phyloP scores from a whole-genome alignment of 2,888 invertebrate genomes.

The Cryptophagus acutangulus region DNA sequence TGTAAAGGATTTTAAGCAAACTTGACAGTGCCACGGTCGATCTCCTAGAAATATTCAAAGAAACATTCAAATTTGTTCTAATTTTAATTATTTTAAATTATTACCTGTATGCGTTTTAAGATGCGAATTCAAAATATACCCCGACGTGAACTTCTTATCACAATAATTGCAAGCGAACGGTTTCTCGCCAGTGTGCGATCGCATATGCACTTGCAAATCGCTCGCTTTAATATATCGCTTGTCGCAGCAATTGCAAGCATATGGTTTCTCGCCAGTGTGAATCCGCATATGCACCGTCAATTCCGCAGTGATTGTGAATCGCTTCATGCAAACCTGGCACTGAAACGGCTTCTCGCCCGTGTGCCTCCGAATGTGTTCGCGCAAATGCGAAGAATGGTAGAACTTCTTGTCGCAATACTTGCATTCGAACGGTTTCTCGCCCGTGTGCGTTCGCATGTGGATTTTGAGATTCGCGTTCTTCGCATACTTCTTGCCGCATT shows the following conservation, averaged over 20 bases:
- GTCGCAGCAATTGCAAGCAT: slow-evolving; percentile 52
- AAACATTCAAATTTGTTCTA: not conserved
- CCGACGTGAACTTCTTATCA: slow-evolving; percentile 18
- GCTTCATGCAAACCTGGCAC: slow-evolving; percentile 32
- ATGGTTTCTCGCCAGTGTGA: slow-evolving; percentile 50
- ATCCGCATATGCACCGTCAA: slow-evolving; percentile 47
- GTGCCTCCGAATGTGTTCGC: slow-evolving; percentile 35
- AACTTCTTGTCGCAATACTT: slow-evolving; percentile 36
- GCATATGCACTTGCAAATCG: slow-evolving; percentile 49
- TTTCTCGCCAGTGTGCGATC: slow-evolving; percentile 35
- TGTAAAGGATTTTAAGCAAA: slow-evolving; percentile 54
- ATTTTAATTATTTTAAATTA: too few relatives aligned
- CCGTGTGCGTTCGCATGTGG: slow-evolving; percentile 33
- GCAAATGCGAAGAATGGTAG: slow-evolving; percentile 35
- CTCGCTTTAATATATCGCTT: slow-evolving; percentile 52
- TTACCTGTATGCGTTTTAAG: slow-evolving; percentile 51
- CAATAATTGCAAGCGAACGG: slow-evolving; percentile 51
- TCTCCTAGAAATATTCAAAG: slow-evolving; percentile 43
- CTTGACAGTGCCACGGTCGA: slow-evolving; percentile 50
- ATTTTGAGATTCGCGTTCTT: slow-evolving; percentile 36
- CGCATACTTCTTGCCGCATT: slow-evolving; percentile 33
- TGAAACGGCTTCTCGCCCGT: slow-evolving; percentile 37
- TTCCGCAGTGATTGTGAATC: slow-evolving; percentile 35
- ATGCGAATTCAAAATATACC: slow-evolving; percentile 51
- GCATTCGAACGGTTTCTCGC: slow-evolving; percentile 24